Evolutionary conservation across 2,113 vertebrate species (phyloP), one percentile per base, ranked within the genome.

Genomic region (Pygoscelis antarcticus): DNA sequence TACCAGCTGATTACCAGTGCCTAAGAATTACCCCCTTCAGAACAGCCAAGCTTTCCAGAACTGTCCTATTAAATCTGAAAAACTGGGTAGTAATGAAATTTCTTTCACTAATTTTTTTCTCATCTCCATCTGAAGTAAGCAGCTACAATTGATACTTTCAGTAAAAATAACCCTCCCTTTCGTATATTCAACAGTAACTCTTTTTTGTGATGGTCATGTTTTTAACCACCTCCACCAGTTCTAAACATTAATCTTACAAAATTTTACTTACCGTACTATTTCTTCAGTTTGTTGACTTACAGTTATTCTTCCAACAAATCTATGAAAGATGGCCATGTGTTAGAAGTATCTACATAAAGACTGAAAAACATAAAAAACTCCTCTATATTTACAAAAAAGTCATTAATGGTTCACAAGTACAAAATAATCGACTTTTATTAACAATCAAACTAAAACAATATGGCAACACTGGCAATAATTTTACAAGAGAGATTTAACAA

Each of bases 251-350:
- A 16, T 10, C 40, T 83, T 9, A 27, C 0, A 65, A 60, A 60
- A n/a, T 38, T 94, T 88, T 51, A 95, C 98, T 98, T 98, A 99
- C 99, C 99, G 98, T 87, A 99, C 99, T 22, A 99, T 99, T 97
- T 99, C 99, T 94, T 99, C 99, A 81, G 97, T 98, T 40, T 99
- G 98, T 16, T 99, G 99, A 90, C 97, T 99, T 96, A 99, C 83
- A 22, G 98, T 99, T 95, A 99, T 99, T 96, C 99, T 98, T 83
- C 99, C 99, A 85, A 99, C 99, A 98, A 99, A 99, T 98, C 99
- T 99, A 94, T 42, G 86, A 97, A 82, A 95, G 72, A 95, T 76
- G 34, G 68, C 8, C 81, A 44, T 7, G 13, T 44, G 55, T 98
- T 93, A 98, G 46, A 91, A 95, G 85, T n/a, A 89, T 16, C 40